Base-by-base conservation (phyloP, 2,113 vertebrate genomes). In the Elephas maximus region DNA sequence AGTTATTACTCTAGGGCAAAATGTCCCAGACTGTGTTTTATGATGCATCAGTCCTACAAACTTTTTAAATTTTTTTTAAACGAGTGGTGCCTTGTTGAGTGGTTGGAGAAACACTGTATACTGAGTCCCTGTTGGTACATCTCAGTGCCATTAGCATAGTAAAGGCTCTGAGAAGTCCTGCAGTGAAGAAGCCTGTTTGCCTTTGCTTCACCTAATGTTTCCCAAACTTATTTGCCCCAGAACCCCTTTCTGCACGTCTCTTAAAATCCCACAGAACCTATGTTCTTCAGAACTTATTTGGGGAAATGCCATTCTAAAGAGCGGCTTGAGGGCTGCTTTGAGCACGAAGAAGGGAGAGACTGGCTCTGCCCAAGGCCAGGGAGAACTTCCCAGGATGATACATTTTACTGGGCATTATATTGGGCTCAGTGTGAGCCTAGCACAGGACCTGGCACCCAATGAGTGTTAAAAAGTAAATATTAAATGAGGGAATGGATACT, bases 101-200 rank as follows among this genome's bases (percentile, higher is more conserved):
- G 17, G 33, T 33, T 45, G 18, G 33, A 53, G 63, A 92, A 87
- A 21, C 23, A 11, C 44, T 51, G 8, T 63, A 1, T 5, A 24
- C 53, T 30, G n/a, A 94, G 6, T 37, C 2, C 7, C 2, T 85
- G 51, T 21, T 45, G 41, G 53, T 17, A 14, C 9, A 3, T 28
- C 30, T 89, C 69, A 30, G 3, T 1, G n/a, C 45, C n/a, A 10
- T 74, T 6, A 23, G 21, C 18, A 10, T 11, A 17, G 33, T 37
- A 41, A 63, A 92, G 57, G n/a, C 33, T 81, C 89, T 80, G 21
- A 93, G 73, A 78, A 94, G 48, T 44, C 62, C 96, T 82, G 23
- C 18, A 73, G 60, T 7, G 23, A 20, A 37, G 44, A 7, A 24
- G 45, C 33, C 20, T 48, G 26, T 78, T 48, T 48, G 26, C 45